Base-by-base conservation (phyloP, 2,888 invertebrate species). In the Ophion costatus region DNA sequence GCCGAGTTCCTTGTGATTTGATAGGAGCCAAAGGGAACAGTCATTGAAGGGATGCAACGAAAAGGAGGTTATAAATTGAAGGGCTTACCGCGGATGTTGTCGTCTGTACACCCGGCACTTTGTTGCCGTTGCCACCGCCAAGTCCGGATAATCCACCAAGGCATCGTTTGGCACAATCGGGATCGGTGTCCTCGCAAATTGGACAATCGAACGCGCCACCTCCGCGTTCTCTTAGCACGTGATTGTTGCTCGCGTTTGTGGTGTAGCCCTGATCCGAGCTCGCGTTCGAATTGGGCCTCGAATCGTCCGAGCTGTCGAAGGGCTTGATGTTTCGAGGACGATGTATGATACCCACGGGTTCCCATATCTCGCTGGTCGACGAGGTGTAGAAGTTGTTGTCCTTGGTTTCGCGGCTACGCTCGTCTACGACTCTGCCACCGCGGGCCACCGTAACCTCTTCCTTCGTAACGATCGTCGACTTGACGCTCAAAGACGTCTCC, bases 371-470 rank as follows among this genome's bases (percentile, higher is more conserved):
- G 86, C 95, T 95, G 74, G 96, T 95, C 70, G 95, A 95, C 89
- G 95, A 96, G 69, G 95, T 95, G 92, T 96, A 96, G 90, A 95
- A 95, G 92, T 96, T 96, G 91, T 96, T 96, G 90, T 96, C 96
- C 92, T 96, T 96, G 59, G 96, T 96, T 93, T 96, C 96, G 73
- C 96, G 95, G 83, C 95, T 95, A 7, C 96, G 93, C 91, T 96
- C 96, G 92, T 96, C 96, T n/a, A 96, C 95, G 81, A 96, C 94
- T 88, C 95, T 95, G 1, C 96, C 96, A 83, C 95, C 96, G 38
- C 95, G 94, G 0, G 96, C 95, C 42, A 96, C 96, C 0, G 96
- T 96, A 86, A 96, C 96, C 91, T 96, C 96, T 91, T 96, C 96
- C 86, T 96, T 96, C 82, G 96, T 96, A 61, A 96, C 95, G 69